Evolutionary conservation across 1,140 invertebrate genomes (phyloP), one percentile per base, ranked within the genome.

Genomic region (Lucilia sericata): DNA sequence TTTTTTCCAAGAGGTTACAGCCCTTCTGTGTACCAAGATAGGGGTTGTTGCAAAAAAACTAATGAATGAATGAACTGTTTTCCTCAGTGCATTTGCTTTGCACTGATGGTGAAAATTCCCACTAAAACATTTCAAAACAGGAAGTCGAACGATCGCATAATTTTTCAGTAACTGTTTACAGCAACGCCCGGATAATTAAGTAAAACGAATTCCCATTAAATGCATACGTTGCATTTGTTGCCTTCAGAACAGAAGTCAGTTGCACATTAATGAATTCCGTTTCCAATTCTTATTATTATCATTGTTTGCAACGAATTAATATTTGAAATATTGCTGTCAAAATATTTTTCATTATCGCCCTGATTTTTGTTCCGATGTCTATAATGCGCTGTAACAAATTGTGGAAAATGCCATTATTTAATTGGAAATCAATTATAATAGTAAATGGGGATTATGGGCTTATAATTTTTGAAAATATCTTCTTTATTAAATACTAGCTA

Each of bases 311-410:
- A 19, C n/a, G 47, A 21, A 49, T 51, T 80, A 80, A 80, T 51
- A 49, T 80, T 80, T 80, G 76, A 80, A 80, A 80, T 80, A 80
- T 80, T 49, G 42, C 21, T 80, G 76, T 80, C 76, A 80, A 80
- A 80, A 80, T 49, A 80, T 80, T 80, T 80, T 51, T 42, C 21
- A 80, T 51, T 80, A 80, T 80, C 76, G n/a, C 55, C 75, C 14
- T n/a, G 75, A 78, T 78, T 47, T 80, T 80, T 14, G 17, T 47
- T 51, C 8, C 1, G 75, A n/a, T 2, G 75, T 60, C n/a, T 13
- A 49, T 80, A 80, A 80, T 80, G 8, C 42, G 10, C 17, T 21
- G 42, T 17, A 80, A 49, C 76, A 17, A 80, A 80, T 80, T 80
- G 34, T 42, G 65, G 19, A 80, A 80, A 80, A 80, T 49, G 47